These are phyloP conservation scores for Portevinia maculata DNA, from an alignment of 2,888 invertebrate species.

Conservation along the genomic window DNA sequence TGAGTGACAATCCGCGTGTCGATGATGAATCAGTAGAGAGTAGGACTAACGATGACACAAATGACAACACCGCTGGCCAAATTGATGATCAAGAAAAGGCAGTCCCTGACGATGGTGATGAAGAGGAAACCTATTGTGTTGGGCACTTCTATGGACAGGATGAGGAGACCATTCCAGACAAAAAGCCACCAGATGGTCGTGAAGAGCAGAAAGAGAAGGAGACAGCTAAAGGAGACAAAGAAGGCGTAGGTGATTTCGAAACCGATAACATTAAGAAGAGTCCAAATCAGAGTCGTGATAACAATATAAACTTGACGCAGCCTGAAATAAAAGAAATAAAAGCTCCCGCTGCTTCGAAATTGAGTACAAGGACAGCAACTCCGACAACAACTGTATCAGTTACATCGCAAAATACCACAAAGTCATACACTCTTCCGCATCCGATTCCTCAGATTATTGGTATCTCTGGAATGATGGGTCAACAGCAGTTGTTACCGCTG, in stretches of 20 bases:
- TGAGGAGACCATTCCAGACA: constrained; percentile 32
- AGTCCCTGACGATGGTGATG: constrained; percentile 68
- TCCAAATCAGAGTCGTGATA: constrained; percentile 1
- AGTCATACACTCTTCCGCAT: constrained; percentile 54
- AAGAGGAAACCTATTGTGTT: constrained; percentile 73
- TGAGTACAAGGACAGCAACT: constrained; percentile 16
- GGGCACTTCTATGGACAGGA: constrained; percentile 70
- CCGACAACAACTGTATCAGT: constrained; percentile 72
- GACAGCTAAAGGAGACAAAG: no score
- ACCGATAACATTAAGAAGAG: background rate
- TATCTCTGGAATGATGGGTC: constrained; percentile 55
- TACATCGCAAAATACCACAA: constrained; percentile 68
- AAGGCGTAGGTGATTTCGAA: background rate
- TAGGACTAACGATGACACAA: constrained; percentile 45
- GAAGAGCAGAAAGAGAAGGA: background rate
- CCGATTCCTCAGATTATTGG: constrained; percentile 68
- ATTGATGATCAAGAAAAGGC: constrained; percentile 4
- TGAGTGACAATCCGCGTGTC: constrained; percentile 11
- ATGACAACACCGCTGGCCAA: background rate
- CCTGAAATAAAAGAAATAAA: background rate
- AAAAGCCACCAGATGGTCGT: constrained; percentile 21
- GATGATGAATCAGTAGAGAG: constrained; percentile 7
- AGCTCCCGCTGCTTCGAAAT: constrained; percentile 8
- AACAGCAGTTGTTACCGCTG: constrained; percentile 71
- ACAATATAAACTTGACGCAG: constrained; percentile 1